Evolutionary conservation across 64 coral and sea anemone genomes (phyloP).

Genomic region (Exaiptasia diaphana): DNA sequence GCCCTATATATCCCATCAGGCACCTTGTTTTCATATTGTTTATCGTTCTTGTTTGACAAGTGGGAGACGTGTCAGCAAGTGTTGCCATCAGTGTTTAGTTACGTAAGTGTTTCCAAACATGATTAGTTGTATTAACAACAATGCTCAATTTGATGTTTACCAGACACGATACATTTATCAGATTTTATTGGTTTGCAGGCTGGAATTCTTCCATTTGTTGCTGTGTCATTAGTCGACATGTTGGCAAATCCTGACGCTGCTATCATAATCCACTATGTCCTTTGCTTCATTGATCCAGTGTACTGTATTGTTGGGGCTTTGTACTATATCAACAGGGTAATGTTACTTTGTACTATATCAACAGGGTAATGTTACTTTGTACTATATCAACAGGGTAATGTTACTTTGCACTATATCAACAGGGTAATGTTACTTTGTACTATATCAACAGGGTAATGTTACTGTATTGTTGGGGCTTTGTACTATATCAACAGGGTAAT

Average conservation of each 20-base stretch:
- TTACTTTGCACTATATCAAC: too few species aligned
- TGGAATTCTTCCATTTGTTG: conserved; percentile 57
- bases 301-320: conserved; percentile 73
- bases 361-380: too few species aligned
- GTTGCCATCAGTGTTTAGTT: conserved; percentile 21
- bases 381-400: too few species aligned
- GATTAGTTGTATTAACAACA: background rate
- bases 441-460: background rate
- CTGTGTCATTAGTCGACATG: conserved; percentile 63
- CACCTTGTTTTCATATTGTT: conserved; percentile 53
- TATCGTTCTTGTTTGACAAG: conserved; percentile 62
- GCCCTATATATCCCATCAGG: conserved; percentile 54
- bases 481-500: conserved; percentile 81
- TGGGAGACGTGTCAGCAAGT: conserved; percentile 71
- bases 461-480: conserved; percentile 67
- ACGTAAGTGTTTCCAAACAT: conserved; percentile 46
- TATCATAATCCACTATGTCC: conserved; percentile 66
- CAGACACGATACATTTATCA: background rate
- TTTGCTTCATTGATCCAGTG: conserved; percentile 33
- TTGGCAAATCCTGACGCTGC: conserved; percentile 39
- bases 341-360: too few species aligned
- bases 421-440: too few species aligned
- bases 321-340: conserved; percentile 78
- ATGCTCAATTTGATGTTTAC: too few species aligned
- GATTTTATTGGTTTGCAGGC: conserved; percentile 19